These are phyloP conservation scores for Chalcosyrphus nemorum DNA, from an alignment of 2,888 invertebrate species.

Conservation along the genomic window DNA sequence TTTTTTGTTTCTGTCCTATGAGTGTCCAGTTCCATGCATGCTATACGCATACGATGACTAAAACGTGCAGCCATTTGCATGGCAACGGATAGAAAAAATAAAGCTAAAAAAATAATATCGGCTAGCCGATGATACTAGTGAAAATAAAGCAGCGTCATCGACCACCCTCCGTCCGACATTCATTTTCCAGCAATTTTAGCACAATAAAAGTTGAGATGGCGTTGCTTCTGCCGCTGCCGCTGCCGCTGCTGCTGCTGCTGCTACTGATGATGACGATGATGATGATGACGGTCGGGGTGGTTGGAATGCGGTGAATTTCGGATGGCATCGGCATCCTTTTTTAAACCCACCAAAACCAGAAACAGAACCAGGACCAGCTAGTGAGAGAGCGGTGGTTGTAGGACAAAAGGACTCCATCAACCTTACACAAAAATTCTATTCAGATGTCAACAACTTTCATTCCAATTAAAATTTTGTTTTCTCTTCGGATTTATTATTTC, in stretches of 20 bases:
- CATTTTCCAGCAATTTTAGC: slow-evolving; percentile 43
- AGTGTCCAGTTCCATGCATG: neutral
- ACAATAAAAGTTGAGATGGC: slow-evolving; percentile 26
- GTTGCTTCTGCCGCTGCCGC: neutral
- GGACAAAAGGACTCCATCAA: slow-evolving; percentile 54
- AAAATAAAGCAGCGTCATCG: slow-evolving; percentile 1
- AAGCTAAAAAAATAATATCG: neutral
- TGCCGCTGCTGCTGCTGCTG: neutral
- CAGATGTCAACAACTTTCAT: slow-evolving; percentile 61
- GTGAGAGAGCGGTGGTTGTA: neutral
- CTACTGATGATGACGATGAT: neutral
- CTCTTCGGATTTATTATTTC: slow-evolving; percentile 56
- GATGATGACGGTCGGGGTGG: slow-evolving; percentile 21
- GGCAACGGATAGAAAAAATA: neutral
- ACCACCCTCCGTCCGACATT: slow-evolving; percentile 10
- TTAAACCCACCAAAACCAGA: neutral
- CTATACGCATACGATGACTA: neutral
- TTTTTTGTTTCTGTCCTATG: too few species aligned
- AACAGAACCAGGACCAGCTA: neutral
- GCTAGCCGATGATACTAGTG: slow-evolving; percentile 7
- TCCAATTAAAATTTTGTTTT: slow-evolving; percentile 64
- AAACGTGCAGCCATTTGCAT: neutral
- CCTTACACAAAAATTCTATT: slow-evolving; percentile 60
- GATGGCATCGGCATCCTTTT: slow-evolving; percentile 1
- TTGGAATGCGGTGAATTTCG: slow-evolving; percentile 3